Percentiles rank a stretch among this genome's conserved stretches.
These are phyloP conservation scores for Drosophila lacicola DNA, from an alignment of 2,888 invertebrate species.

Conservation along the genomic window DNA sequence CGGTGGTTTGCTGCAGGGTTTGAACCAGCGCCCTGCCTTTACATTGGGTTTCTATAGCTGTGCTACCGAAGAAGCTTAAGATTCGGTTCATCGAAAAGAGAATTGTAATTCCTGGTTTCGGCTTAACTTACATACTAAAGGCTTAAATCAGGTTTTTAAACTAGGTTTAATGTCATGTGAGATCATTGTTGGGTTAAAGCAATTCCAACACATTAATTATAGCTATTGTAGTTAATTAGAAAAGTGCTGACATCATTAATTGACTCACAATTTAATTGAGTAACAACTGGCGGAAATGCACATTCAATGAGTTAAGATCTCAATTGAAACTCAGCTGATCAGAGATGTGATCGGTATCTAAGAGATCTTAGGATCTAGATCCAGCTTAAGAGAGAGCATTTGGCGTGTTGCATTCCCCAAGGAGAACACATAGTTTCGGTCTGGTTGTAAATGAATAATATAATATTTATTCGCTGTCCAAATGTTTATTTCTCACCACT, in stretches of 20 bases:
- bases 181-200: slow-evolving; percentile 2
- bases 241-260: slow-evolving; percentile 36
- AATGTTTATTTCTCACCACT: slow-evolving; percentile 72
- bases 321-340: slow-evolving; percentile 1
- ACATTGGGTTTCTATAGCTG: too few species aligned
- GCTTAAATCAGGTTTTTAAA: slow-evolving; percentile 27
- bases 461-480: slow-evolving; percentile 58
- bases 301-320: slow-evolving; percentile 5
- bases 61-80: too few species aligned
- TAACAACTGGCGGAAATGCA: slow-evolving; percentile 12
- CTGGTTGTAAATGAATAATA: slow-evolving; percentile 1
- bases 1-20: too few species aligned
- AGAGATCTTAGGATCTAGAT: neutral
- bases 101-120: neutral
- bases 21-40: too few species aligned
- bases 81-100: too few species aligned
- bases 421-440: neutral
- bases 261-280: slow-evolving; percentile 36
- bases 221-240: slow-evolving; percentile 13
- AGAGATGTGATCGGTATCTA: slow-evolving; percentile 3
- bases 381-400: slow-evolving; percentile 10
- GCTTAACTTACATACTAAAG: neutral
- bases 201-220: neutral
- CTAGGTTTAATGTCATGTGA: slow-evolving; percentile 1
- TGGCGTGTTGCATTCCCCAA: neutral